Conservation (phyloP, 2,888 invertebrate species). For the Phasia obesa region DNA sequence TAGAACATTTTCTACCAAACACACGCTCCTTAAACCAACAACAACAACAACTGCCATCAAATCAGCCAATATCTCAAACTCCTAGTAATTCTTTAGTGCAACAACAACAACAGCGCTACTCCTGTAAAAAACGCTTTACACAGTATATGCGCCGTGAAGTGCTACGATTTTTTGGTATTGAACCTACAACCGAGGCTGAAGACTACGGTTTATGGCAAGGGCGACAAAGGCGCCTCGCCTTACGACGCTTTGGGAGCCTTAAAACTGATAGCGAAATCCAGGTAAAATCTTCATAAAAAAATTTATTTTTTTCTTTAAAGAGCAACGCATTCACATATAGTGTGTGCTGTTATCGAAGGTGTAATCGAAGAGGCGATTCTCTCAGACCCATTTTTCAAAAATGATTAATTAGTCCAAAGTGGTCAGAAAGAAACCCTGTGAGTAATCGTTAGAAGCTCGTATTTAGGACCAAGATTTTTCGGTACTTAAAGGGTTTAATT, state of each 20-base stretch:
- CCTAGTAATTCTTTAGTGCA: slow-evolving; percentile 51
- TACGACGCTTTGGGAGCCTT: slow-evolving; percentile 79
- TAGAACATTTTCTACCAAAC: slow-evolving; percentile 42
- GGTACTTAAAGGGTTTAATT: too few relatives aligned
- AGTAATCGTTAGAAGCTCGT: too few relatives aligned
- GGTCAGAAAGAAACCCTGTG: too few relatives aligned
- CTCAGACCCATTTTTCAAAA: too few relatives aligned
- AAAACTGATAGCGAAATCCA: slow-evolving; percentile 53
- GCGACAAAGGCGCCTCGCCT: slow-evolving; percentile 80
- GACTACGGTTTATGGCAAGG: slow-evolving; percentile 80
- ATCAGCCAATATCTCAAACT: slow-evolving; percentile 57
- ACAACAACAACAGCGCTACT: slow-evolving; percentile 71
- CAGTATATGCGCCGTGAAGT: slow-evolving; percentile 80
- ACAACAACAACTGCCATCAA: slow-evolving; percentile 65
- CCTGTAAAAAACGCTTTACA: slow-evolving; percentile 79
- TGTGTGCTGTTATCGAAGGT: too few relatives aligned
- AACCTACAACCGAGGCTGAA: slow-evolving; percentile 78
- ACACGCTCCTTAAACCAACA: slow-evolving; percentile 61
- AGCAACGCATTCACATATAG: too few relatives aligned
- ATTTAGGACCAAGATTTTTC: too few relatives aligned
- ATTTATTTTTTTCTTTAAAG: too few relatives aligned
- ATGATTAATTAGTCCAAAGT: too few relatives aligned
- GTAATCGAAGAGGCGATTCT: too few relatives aligned
- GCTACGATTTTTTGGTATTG: slow-evolving; percentile 81
- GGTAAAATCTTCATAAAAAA: too few relatives aligned